phyloP scores from a whole-genome alignment of 1,140 invertebrate species.

The Drepana arcuata region DNA sequence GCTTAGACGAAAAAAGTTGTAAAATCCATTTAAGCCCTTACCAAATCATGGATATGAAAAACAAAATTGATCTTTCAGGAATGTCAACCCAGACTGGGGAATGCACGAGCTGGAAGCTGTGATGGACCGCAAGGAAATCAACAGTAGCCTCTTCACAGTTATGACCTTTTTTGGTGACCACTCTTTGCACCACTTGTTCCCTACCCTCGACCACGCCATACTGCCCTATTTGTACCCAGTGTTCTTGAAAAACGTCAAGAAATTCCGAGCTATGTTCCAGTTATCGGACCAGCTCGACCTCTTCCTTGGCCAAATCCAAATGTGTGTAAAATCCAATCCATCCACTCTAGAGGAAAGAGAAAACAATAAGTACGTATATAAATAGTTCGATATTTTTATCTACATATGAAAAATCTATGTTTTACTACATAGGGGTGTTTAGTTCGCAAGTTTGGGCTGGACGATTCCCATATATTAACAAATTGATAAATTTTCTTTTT shows the following conservation, averaged over 20 bases:
- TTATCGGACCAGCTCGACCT: constrained; percentile 74
- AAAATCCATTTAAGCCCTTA: no score
- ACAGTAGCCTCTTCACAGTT: constrained; percentile 77
- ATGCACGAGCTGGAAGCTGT: constrained; percentile 83
- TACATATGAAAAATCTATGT: no score
- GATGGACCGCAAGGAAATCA: constrained; percentile 80
- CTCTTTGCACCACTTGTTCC: constrained; percentile 85
- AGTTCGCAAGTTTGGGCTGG: no score
- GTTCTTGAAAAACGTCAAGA: constrained; percentile 77
- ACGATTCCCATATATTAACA: no score
- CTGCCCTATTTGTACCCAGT: constrained; percentile 77
- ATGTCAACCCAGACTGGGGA: constrained; percentile 81
- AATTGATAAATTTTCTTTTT: no score
- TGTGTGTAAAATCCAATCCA: constrained; percentile 38
- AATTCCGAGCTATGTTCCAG: constrained; percentile 77
- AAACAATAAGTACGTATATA: no score
- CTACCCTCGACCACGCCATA: constrained; percentile 84
- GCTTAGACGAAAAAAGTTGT: no score
- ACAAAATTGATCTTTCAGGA: constrained; percentile 40
- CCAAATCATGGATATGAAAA: no score
- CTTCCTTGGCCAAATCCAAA: constrained; percentile 77
- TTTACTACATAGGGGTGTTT: no score
- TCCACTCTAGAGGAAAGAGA: constrained; percentile 15
- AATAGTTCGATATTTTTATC: no score
- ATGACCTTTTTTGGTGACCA: constrained; percentile 84